Percentiles rank a stretch among this genome's conserved stretches.
Evolutionary conservation across 2,113 vertebrate species (phyloP).

Genomic region (Maccullochella peelii): DNA sequence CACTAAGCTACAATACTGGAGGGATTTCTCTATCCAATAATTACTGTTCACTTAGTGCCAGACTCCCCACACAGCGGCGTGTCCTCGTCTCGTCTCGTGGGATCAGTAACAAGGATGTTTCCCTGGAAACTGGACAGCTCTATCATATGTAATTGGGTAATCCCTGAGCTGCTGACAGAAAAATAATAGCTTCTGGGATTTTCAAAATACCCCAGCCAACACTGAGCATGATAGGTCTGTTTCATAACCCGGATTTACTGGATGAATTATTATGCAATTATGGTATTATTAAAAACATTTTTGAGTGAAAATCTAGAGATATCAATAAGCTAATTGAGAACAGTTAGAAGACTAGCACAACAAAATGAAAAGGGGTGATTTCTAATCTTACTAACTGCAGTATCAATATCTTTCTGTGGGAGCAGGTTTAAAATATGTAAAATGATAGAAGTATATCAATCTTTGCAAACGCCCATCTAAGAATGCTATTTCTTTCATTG

Average conservation of each 20-base stretch:
- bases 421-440: not conserved
- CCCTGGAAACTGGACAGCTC: slow-evolving; percentile 82
- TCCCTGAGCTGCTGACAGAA: slow-evolving; percentile 70
- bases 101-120: slow-evolving; percentile 77
- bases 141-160: slow-evolving; percentile 75
- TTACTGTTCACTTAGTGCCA: slow-evolving; percentile 66
- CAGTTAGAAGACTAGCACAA: not conserved
- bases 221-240: slow-evolving; percentile 38
- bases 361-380: not conserved
- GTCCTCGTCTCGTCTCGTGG: slow-evolving; percentile 61
- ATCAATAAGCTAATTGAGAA: not conserved
- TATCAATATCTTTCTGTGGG: not conserved
- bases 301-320: slow-evolving; percentile 1
- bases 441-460: not conserved
- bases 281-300: not conserved
- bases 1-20: slow-evolving; percentile 59
- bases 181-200: slow-evolving; percentile 70
- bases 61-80: slow-evolving; percentile 71
- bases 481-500: not conserved
- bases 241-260: slow-evolving; percentile 40
- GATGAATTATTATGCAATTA: slow-evolving; percentile 17
- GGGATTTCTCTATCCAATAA: slow-evolving; percentile 74
- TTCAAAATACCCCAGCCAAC: slow-evolving; percentile 51
- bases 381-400: not conserved
- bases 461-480: not conserved